Base-by-base conservation (phyloP, 2,888 invertebrate genomes). In the Mythimna lalbum region DNA sequence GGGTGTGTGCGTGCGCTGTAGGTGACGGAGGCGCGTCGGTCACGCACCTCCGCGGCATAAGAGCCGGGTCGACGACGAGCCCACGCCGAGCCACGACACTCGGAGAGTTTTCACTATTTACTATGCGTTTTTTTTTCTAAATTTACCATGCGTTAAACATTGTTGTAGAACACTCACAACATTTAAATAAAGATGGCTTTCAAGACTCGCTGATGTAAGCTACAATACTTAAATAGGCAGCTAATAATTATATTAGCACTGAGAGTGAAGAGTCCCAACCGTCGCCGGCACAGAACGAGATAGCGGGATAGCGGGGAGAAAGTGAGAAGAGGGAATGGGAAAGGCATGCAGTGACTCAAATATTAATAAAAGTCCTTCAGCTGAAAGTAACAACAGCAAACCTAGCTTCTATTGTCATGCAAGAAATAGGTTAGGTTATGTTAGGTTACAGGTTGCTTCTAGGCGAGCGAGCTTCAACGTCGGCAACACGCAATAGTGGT, bases 1-100 rank as follows among this genome's bases (percentile, higher is more conserved):
- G 23, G 31, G 36, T 47, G 60, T 50, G 59, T 50, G 43, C 31
- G 12, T 12, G 63, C 50, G 63, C 7, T 21, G 43, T 12, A 12
- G 39, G 73, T 21, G 21, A 50, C 21, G 5, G 39, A 14, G 4
- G 17, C 14, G 33, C 23, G 52, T 1, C 63, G 61, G 50, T 62
- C 75, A 36, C 43, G 36, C 50, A 57, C 52, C 56, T 57, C 21
- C 5, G 21, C 21, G 39, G 9, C 19, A 43, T 19, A 31, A 49
- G 23, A 39, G 57, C 6, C 36, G 21, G n/a, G 12, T 14, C 50
- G 36, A 12, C 52, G 52, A 49, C 67, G 52, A 49, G 57, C 76
- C 60, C 23, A 4, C 43, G 12, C 12, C 10, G 6, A 19, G 7
- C 12, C 14, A 19, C 39, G 23, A 23, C 23, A 53, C 1, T 33